phyloP scores from a whole-genome alignment of 2,797 vertebrate genomes.

The Myoxocephalus aenaeus region DNA sequence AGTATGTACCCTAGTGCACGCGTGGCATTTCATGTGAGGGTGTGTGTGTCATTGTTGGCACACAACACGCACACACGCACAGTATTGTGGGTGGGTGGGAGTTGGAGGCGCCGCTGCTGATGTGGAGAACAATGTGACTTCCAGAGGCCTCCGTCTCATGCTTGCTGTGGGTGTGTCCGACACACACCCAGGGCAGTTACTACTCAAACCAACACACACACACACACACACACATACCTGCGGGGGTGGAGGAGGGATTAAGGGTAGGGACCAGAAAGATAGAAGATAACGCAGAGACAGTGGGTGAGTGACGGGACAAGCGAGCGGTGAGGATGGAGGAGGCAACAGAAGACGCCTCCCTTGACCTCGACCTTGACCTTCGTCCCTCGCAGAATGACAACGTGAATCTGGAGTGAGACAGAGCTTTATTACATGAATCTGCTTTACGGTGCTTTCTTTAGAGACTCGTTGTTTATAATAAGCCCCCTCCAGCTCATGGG shows the following conservation, averaged over 20 bases:
- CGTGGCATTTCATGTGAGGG: background rate
- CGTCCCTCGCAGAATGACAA: background rate
- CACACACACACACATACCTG: conserved; percentile 69
- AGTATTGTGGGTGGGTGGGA: background rate
- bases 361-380: conserved; percentile 6
- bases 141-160: conserved; percentile 62
- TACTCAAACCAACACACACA: conserved; percentile 52
- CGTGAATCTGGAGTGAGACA: too few species aligned
- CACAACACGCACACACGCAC: background rate
- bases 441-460: too few species aligned
- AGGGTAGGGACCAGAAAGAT: background rate
- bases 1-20: background rate
- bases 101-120: background rate
- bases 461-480: too few species aligned
- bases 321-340: background rate
- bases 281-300: conserved; percentile 15
- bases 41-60: background rate
- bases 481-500: too few species aligned
- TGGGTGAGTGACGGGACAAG: background rate
- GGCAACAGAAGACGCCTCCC: background rate
- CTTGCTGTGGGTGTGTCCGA: conserved; percentile 74
- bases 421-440: too few species aligned
- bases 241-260: background rate
- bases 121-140: conserved; percentile 5
- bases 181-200: conserved; percentile 69